Percentiles rank a stretch among this genome's conserved stretches.
phyloP scores from a whole-genome alignment of 1,140 invertebrate genomes.

The Macrobrachium rosenbergii region DNA sequence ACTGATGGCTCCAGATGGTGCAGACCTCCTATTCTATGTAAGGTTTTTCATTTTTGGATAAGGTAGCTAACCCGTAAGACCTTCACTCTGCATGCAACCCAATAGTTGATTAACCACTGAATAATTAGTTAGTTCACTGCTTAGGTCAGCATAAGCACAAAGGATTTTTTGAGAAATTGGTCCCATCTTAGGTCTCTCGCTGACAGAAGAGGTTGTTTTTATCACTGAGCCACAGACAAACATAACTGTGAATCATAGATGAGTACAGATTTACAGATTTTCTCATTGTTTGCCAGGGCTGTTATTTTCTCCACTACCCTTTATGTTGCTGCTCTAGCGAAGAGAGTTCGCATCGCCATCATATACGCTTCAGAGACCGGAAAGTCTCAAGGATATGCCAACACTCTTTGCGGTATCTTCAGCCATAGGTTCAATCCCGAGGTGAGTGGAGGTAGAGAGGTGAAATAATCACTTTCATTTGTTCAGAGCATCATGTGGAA shows the following conservation, averaged over 20 bases:
- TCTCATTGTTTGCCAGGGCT: slow-evolving; percentile 76
- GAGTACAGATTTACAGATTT: background rate
- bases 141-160: too few relatives aligned
- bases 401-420: slow-evolving; percentile 88
- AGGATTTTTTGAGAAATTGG: too few relatives aligned
- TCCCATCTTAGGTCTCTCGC: too few relatives aligned
- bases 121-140: too few relatives aligned
- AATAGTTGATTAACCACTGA: too few relatives aligned
- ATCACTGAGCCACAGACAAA: background rate
- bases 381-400: slow-evolving; percentile 92
- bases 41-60: too few relatives aligned
- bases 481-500: background rate
- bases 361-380: slow-evolving; percentile 95
- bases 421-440: slow-evolving; percentile 95
- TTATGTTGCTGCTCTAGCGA: slow-evolving; percentile 90
- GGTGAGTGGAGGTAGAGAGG: slow-evolving; percentile 71
- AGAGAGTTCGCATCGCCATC: slow-evolving; percentile 92
- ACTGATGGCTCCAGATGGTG: too few relatives aligned
- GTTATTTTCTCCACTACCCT: slow-evolving; percentile 97
- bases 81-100: too few relatives aligned
- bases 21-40: too few relatives aligned
- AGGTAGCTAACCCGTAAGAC: too few relatives aligned
- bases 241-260: background rate
- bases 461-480: too few relatives aligned
- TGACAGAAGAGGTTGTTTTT: too few relatives aligned